Percentiles rank a stretch among this genome's conserved stretches.
These are phyloP conservation scores for Pelecanus crispus DNA, from an alignment of 2,113 vertebrate genomes.

Conservation along the genomic window DNA sequence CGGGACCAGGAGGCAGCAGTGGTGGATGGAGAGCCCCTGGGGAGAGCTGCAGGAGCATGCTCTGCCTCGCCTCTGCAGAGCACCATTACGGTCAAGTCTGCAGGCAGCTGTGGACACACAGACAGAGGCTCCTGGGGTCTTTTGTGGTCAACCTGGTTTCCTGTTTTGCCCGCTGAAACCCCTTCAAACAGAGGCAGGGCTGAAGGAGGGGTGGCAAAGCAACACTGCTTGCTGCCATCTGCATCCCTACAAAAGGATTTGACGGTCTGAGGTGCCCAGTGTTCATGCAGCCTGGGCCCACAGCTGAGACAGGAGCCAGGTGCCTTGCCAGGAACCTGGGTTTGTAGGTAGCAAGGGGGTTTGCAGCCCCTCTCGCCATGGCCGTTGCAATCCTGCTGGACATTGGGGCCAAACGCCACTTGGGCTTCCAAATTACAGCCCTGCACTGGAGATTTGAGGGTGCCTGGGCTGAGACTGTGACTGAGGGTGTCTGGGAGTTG, in stretches of 20 bases:
- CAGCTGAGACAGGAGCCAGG: neutral
- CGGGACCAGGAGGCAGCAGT: neutral
- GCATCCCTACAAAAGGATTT: neutral
- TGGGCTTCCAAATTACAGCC: neutral
- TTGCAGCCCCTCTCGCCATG: accelerated
- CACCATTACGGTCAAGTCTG: accelerated
- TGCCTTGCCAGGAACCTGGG: accelerated
- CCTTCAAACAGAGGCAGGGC: neutral
- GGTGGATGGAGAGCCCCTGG: accelerated
- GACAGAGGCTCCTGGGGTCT: neutral
- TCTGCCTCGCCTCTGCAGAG: neutral
- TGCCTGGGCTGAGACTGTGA: neutral
- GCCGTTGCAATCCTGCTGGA: neutral
- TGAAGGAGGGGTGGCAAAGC: neutral
- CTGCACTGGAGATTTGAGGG: neutral
- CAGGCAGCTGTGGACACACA: no score
- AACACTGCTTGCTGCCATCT: neutral
- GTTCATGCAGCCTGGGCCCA: neutral
- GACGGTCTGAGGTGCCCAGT: neutral
- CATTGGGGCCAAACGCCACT: accelerated
- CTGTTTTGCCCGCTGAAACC: neutral
- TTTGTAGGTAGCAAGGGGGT: neutral
- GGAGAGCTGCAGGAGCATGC: neutral
- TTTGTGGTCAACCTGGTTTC: neutral
- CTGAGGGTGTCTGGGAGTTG: neutral